Base-by-base conservation (phyloP, 37 sponge, comb jelly and placozoan species). In the Bolinopsis microptera region DNA sequence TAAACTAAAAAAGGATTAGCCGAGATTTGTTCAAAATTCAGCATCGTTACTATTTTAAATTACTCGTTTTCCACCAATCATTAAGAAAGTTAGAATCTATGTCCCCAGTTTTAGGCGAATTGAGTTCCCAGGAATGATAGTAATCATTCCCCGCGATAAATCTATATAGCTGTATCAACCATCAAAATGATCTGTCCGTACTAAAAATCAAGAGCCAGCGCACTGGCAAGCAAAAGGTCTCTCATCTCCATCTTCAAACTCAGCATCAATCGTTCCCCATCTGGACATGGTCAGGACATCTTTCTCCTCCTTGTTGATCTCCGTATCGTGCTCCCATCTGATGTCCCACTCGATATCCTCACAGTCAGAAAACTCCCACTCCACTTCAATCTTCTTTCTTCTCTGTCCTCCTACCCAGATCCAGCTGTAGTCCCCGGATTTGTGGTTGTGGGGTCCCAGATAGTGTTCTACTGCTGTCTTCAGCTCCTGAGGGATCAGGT, bases 161-260 rank as follows among this genome's bases (percentile, higher is more conserved):
- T n/a, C n/a, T n/a, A n/a, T n/a, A n/a, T n/a, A n/a, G n/a, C n/a
- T n/a, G n/a, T n/a, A n/a, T n/a, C n/a, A n/a, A n/a, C n/a, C n/a
- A n/a, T n/a, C n/a, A n/a, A n/a, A n/a, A n/a, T n/a, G n/a, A n/a
- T n/a, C n/a, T n/a, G 61, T 48, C 61, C 61, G 61, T 48, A 48
- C 13, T 13, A 48, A 48, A 48, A 48, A 48, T 48, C 61, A 48
- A 48, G 61, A 48, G 61, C 61, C 90, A 39, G 61, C 48, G 26
- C 90, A 86, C 48, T 86, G 90, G 61, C 90, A 86, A 39, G 61
- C 90, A 48, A 86, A 86, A 9, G 36, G 36, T 27, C 90, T 86
- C 1, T 1, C 3, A 25, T 24, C 61, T 9, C 25, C 35, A 1
- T 27, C 35, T 27, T 41, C 61, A 38, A 3, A 86, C n/a, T 22